phyloP scores from a whole-genome alignment of 2,888 invertebrate genomes.

The Pemphredon lugubris region DNA sequence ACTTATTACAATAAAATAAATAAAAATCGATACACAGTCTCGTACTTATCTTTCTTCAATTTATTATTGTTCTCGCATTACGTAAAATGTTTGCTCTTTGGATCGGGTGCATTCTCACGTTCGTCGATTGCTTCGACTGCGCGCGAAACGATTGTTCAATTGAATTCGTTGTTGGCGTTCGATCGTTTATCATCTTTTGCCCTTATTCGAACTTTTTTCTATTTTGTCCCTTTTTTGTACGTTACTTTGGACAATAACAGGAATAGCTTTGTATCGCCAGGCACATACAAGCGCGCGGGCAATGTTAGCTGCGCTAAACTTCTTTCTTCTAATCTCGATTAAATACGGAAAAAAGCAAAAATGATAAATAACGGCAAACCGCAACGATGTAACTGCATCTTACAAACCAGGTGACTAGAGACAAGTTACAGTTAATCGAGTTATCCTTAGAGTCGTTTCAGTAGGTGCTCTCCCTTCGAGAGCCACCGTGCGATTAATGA shows the following conservation, averaged over 20 bases:
- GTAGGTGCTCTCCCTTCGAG: constrained; percentile 30
- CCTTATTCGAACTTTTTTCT: not conserved
- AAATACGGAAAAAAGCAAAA: not conserved
- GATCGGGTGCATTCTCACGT: constrained; percentile 39
- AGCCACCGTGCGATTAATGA: constrained; percentile 53
- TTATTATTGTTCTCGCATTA: not conserved
- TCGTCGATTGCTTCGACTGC: not conserved
- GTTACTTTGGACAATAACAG: not conserved
- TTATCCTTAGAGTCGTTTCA: constrained; percentile 49
- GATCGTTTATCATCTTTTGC: constrained; percentile 5
- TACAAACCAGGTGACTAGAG: constrained; percentile 24
- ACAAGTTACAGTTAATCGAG: constrained; percentile 38
- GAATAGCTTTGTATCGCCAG: no score
- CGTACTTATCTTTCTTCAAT: not conserved
- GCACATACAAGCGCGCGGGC: no score
- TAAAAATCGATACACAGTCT: constrained; percentile 17
- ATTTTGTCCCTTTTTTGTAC: not conserved
- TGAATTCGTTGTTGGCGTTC: constrained; percentile 29
- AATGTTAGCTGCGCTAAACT: no score
- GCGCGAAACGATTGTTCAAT: not conserved
- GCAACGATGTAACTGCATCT: constrained; percentile 37
- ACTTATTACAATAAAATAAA: constrained; percentile 52
- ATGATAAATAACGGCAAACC: constrained; percentile 9
- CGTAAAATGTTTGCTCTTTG: constrained; percentile 46
- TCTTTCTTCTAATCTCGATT: no score